These are phyloP conservation scores for Watsonalla binaria DNA, from an alignment of 2,888 invertebrate genomes.

Conservation along the genomic window DNA sequence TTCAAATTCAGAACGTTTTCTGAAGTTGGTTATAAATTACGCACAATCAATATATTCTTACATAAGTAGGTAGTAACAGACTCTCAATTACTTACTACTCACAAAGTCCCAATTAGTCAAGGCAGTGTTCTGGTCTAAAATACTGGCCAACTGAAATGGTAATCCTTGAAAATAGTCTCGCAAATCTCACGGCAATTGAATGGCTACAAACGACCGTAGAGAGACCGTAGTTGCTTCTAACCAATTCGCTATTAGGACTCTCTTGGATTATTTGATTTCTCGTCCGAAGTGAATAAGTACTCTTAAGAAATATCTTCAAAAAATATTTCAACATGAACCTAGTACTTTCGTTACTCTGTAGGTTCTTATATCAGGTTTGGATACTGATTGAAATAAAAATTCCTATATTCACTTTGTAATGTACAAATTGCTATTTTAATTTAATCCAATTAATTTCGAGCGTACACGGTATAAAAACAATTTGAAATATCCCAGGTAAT, in stretches of 20 bases:
- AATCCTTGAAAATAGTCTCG: conserved; percentile 13
- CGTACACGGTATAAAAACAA: neutral
- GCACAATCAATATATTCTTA: too few relatives aligned
- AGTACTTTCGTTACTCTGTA: too few relatives aligned
- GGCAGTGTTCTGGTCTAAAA: neutral
- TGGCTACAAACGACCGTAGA: conserved; percentile 22
- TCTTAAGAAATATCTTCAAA: neutral
- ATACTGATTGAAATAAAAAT: too few relatives aligned
- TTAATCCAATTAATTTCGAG: too few relatives aligned
- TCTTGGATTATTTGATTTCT: conserved; percentile 2
- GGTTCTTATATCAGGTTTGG: too few relatives aligned
- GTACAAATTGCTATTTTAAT: too few relatives aligned
- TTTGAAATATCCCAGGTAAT: neutral
- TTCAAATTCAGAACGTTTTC: too few relatives aligned
- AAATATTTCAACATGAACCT: too few relatives aligned
- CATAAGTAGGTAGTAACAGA: too few relatives aligned
- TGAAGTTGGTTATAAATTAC: too few relatives aligned
- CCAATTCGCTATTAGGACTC: conserved; percentile 33
- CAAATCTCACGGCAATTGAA: conserved; percentile 37
- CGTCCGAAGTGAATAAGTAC: conserved; percentile 10
- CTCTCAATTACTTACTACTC: neutral
- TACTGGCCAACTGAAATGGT: neutral
- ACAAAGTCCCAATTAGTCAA: neutral
- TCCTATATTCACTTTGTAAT: too few relatives aligned
- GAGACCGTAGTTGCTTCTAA: conserved; percentile 27